Evolutionary conservation across 2,113 vertebrate genomes (phyloP).

Genomic region (Theristicus caerulescens): DNA sequence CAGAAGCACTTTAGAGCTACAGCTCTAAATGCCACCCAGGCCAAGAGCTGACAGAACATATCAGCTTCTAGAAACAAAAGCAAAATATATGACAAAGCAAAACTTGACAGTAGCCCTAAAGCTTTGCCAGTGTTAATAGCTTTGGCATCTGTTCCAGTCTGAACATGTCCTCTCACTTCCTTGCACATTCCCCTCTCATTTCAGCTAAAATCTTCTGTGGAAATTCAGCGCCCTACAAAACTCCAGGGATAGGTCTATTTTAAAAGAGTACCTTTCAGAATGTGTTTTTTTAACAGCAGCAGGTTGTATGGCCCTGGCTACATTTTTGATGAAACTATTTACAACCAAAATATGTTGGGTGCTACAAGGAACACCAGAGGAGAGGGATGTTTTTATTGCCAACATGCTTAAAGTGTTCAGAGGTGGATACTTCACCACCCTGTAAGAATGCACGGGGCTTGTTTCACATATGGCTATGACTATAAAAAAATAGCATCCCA

Average conservation of each 20-base stretch:
- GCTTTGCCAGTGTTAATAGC: constrained; percentile 35
- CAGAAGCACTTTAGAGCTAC: not conserved
- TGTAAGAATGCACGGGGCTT: not conserved
- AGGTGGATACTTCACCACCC: not conserved
- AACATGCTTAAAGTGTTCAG: not conserved
- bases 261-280: not conserved
- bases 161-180: constrained; percentile 19
- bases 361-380: not conserved
- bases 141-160: constrained; percentile 52
- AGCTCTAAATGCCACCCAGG: not conserved
- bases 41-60: constrained; percentile 24
- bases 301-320: not conserved
- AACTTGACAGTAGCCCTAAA: constrained; percentile 31
- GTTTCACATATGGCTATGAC: not conserved
- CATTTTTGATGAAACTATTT: not conserved
- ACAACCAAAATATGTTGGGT: not conserved
- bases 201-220: not conserved
- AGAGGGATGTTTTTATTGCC: not conserved
- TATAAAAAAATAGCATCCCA: not conserved
- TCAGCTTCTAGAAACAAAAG: constrained; percentile 19
- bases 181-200: not conserved
- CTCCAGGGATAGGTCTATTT: not conserved
- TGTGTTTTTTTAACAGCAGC: not conserved
- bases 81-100: constrained; percentile 39
- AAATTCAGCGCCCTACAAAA: not conserved